These are phyloP conservation scores for Dolichomitus sp. DNA, from an alignment of 2,888 invertebrate genomes.

Conservation along the genomic window DNA sequence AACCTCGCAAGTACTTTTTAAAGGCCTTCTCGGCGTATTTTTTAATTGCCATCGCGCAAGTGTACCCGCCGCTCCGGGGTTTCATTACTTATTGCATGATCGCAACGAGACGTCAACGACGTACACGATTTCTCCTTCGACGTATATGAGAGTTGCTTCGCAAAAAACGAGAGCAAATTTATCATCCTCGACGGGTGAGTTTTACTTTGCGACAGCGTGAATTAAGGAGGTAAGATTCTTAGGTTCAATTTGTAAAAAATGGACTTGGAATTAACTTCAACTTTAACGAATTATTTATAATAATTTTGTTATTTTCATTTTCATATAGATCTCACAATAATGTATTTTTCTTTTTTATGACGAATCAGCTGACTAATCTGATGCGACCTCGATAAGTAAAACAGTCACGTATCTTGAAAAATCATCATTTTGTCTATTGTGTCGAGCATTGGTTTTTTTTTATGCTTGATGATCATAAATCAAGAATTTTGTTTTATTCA, in stretches of 20 bases:
- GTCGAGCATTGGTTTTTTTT: not conserved
- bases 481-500: slow-evolving; percentile 4
- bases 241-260: not conserved
- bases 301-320: too few relatives aligned
- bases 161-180: slow-evolving; percentile 46
- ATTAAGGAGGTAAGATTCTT: not conserved
- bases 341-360: not conserved
- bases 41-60: slow-evolving; percentile 14
- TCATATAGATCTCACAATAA: not conserved
- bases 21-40: slow-evolving; percentile 2
- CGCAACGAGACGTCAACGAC: slow-evolving; percentile 31
- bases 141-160: not conserved
- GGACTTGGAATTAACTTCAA: not conserved
- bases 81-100: slow-evolving; percentile 7
- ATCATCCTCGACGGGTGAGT: slow-evolving; percentile 28
- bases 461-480: not conserved
- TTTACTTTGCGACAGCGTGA: slow-evolving; percentile 16
- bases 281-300: not conserved
- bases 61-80: not conserved
- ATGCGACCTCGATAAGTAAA: not conserved
- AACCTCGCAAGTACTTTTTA: slow-evolving; percentile 3
- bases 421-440: not conserved
- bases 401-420: not conserved
- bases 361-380: not conserved
- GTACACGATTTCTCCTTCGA: slow-evolving; percentile 28